Conservation (phyloP, 2,797 vertebrate species). For the Pangasius sanitwongsei region DNA sequence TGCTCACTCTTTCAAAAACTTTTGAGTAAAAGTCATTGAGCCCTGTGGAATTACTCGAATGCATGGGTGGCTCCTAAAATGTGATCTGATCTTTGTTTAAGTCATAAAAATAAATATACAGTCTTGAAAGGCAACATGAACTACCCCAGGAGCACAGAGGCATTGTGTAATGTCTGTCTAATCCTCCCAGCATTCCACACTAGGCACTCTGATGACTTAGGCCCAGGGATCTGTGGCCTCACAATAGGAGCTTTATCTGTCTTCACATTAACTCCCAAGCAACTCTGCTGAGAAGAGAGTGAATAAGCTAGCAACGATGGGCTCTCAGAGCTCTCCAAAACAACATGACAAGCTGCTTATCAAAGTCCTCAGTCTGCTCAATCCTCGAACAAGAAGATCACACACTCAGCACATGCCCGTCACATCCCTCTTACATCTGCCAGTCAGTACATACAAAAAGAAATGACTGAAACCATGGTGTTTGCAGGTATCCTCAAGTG, state of each 20-base stretch:
- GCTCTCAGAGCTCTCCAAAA: not conserved
- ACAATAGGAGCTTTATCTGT: constrained; percentile 56
- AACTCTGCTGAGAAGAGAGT: constrained; percentile 52
- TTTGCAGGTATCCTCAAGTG: constrained; percentile 1
- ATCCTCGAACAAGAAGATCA: not conserved
- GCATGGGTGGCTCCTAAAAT: not conserved
- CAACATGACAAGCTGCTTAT: constrained; percentile 15
- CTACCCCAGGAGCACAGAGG: constrained; percentile 19
- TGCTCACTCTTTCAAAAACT: not conserved
- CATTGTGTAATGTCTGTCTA: constrained; percentile 34
- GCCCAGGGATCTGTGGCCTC: constrained; percentile 30
- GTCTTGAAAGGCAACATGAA: not conserved
- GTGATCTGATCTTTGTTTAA: constrained; percentile 2
- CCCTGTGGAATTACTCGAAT: not conserved
- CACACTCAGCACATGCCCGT: not conserved
- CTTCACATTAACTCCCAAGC: constrained; percentile 54
- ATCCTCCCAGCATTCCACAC: constrained; percentile 35
- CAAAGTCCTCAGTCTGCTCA: constrained; percentile 5
- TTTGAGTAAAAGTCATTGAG: not conserved
- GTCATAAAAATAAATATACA: constrained; percentile 10
- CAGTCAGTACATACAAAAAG: not conserved
- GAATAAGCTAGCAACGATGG: not conserved
- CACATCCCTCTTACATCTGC: not conserved
- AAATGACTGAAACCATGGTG: not conserved
- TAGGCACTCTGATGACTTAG: constrained; percentile 26